Evolutionary conservation across 2,888 invertebrate genomes (phyloP).

Genomic region (Oscheius sp.): DNA sequence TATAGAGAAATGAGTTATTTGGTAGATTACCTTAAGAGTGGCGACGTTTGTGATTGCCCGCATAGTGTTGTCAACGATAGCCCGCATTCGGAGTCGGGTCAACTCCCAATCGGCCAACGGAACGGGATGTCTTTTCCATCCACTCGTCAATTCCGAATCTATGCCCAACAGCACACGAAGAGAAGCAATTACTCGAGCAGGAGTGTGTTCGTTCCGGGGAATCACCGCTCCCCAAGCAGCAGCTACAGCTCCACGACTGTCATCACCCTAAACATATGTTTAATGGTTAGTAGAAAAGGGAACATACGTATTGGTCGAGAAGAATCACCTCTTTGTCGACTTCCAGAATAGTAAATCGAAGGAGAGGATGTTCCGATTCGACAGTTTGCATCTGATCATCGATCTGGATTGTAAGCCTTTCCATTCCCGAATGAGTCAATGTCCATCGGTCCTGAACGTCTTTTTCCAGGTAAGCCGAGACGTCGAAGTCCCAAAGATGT

Average conservation of each 20-base stretch:
- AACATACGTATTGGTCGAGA: conserved; percentile 48
- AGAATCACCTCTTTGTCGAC: conserved; percentile 45
- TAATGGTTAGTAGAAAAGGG: background rate
- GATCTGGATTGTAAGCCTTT: conserved; percentile 49
- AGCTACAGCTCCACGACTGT: conserved; percentile 59
- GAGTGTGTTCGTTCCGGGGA: conserved; percentile 47
- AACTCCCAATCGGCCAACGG: conserved; percentile 61
- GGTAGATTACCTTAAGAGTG: conserved; percentile 41
- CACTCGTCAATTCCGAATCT: conserved; percentile 34
- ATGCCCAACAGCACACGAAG: conserved; percentile 40
- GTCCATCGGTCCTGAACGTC: conserved; percentile 60
- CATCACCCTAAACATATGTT: conserved; percentile 43
- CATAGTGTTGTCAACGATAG: conserved; percentile 57
- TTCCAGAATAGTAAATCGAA: conserved; percentile 51
- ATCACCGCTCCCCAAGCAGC: conserved; percentile 70
- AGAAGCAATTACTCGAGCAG: conserved; percentile 45
- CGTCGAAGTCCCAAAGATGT: conserved; percentile 68
- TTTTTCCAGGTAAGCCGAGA: conserved; percentile 50
- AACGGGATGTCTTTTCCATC: conserved; percentile 47
- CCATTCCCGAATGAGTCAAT: conserved; percentile 44
- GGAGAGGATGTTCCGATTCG: conserved; percentile 44
- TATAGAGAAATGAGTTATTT: too few relatives aligned
- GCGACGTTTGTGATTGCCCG: conserved; percentile 47
- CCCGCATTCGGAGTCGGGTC: conserved; percentile 47
- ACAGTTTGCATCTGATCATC: conserved; percentile 50